Evolutionary conservation across 2,113 vertebrate genomes (phyloP), one percentile per base, ranked within the genome.

Genomic region (Natator depressus): DNA sequence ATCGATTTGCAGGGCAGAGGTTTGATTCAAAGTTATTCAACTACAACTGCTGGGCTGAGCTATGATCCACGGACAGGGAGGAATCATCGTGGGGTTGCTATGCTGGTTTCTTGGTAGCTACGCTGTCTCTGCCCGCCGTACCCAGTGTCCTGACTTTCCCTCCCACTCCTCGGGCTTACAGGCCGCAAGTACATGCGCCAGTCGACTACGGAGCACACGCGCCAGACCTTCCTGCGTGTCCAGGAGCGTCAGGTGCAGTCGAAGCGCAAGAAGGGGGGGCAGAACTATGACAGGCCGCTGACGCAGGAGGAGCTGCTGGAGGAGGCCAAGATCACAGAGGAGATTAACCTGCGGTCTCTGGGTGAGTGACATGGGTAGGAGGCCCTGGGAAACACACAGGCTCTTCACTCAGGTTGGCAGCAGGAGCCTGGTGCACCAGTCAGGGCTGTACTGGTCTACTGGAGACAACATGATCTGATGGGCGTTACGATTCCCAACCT

Each of bases 251-350:
- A 99, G 97, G 99, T 99, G 29, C 99, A 99, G 38, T 99, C 99
- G 3, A 98, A 99, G 20, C 97, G 99, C 22, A 98, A 99, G 35
- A 98, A 99, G 94, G 99, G 99, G 0, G 99, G 99, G 1, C 98
- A 99, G 50, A 99, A 98, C 92, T 97, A 96, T 5, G 99, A 99
- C 90, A 96, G 98, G 6, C 99, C 99, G 0, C 98, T 99, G 17
- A 99, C 99, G 0, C 99, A 99, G 96, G 99, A 99, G 14, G 99
- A 99, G 93, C 98, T 99, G 93, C 98, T 99, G 96, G 98, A 99
- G 4, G 99, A 99, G 94, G 99, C 99, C 89, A 99, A 99, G 95
- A 98, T 99, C 95, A 99, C 99, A 0, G 99, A 99, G 3, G 99
- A 99, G 97, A 97, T 99, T 97, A 99, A 99, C 97, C 98, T 99